Conservation (phyloP, 2,888 invertebrate genomes). For the Luperina testacea region DNA sequence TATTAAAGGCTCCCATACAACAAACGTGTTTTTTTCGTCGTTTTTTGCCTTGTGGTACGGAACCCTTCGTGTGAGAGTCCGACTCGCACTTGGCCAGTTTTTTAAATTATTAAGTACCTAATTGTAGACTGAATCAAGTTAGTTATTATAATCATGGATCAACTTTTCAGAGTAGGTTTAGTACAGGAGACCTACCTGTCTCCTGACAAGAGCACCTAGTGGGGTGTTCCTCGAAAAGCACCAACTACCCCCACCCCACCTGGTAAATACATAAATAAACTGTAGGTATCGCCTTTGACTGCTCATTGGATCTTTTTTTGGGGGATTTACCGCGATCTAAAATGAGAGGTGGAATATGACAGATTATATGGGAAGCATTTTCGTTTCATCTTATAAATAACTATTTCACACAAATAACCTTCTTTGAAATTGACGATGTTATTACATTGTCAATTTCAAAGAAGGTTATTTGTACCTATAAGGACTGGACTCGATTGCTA, state of each 20-base stretch:
- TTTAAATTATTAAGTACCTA: not conserved
- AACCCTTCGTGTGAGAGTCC: no score
- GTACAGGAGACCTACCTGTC: not conserved
- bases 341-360: not conserved
- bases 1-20: no score
- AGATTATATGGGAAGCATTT: not conserved
- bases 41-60: no score
- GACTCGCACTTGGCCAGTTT: no score
- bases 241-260: no score
- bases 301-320: not conserved
- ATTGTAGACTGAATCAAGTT: not conserved
- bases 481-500: not conserved
- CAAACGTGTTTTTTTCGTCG: no score
- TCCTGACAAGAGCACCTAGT: no score
- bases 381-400: not conserved
- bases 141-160: not conserved
- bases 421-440: not conserved
- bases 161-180: not conserved
- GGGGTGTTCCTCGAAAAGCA: no score
- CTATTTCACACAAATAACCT: not conserved
- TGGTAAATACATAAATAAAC: not conserved
- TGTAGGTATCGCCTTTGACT: not conserved
- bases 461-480: no score
- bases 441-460: no score
- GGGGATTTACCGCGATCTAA: no score